Evolutionary conservation across 2,797 vertebrate genomes (phyloP), one percentile per base, ranked within the genome.

Genomic region (Helarctos malayanus): DNA sequence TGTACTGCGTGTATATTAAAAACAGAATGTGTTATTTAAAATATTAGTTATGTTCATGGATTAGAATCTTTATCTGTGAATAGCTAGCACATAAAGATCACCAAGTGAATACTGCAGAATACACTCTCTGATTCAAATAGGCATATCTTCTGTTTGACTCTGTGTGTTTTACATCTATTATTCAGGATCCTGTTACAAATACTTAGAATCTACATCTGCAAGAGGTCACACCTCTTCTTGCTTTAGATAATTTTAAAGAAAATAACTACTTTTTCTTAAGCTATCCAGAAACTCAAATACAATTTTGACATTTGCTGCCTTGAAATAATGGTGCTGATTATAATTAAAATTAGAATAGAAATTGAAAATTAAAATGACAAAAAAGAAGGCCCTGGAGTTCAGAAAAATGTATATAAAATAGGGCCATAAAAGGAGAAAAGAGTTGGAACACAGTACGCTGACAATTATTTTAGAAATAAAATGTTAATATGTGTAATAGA

Each of bases 11-110:
- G 93, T 94, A 18, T 90, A 96, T 98, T 96, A 97, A 89, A 79
- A 97, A 95, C 52, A 87, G 90, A 98, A 89, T 97, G 93, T 96
- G 94, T 92, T 97, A 88, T 96, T 97, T 96, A 90, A 97, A 92
- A 95, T 88, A 95, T 98, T 90, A 97, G 81, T 89, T 98, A 69
- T 69, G 25, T 21, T 97, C 82, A 94, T 68, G 41, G 92, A 56
- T 85, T 97, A 79, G 94, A 95, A 69, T 92, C 59, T 97, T 97
- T 96, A 57, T 19, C 95, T 95, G 75, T 85, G 93, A 95, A 52
- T 12, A 97, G 16, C 47, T 75, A 54, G 68, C 57, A 68, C 35
- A 73, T 56, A 56, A 79, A 76, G 25, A 54, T 94, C 69, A 94
- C 65, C 14, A 78, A 85, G 32, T 69, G 59, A 90, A 49, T 23